Evolutionary conservation across 2,113 vertebrate genomes (phyloP), one percentile per base, ranked within the genome.

Genomic region (Dromiciops gliroides): DNA sequence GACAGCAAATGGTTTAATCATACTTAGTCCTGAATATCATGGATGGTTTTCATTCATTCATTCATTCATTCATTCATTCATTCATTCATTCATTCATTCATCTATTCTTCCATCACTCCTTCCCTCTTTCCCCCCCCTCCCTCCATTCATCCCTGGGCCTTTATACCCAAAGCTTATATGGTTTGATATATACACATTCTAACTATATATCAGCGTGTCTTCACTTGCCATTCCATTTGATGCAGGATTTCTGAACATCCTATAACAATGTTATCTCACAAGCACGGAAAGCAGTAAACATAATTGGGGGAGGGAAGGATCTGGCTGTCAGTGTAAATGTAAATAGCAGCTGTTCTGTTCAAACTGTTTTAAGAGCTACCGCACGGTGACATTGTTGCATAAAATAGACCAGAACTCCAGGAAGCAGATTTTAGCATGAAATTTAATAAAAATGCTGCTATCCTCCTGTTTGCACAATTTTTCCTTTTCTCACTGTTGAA

Each of bases 271-370:
- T 96, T 97, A 96, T 50, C 93, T 95, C 0, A 3, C 94, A 95
- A 96, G 95, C 93, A n/a, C 31, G 60, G 92, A 90, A 97, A 95
- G 97, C 95, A 95, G 92, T 96, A 97, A 97, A 97, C 97, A 97
- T 91, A 95, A 93, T 52, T 25, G 83, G 96, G 90, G 53, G 37
- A 95, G 93, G 93, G 96, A 96, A 94, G 90, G 93, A 67, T 95
- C 92, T 93, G 97, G 93, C 93, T 97, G 97, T 97, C 98, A 93
- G 51, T 92, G 93, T 51, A 97, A 97, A 94, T 95, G 97, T 96
- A 97, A 97, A 97, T 88, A 98, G 94, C 97, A 97, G 94, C 96
- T 97, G 96, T 93, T 97, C 92, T n/a, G 48, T 50, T 95, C 95
- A 96, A 94, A 96, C 94, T 96, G 96, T 91, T 96, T 97, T 90